Conservation (phyloP, 2,113 vertebrate genomes). For the Odontesthes bonariensis region DNA sequence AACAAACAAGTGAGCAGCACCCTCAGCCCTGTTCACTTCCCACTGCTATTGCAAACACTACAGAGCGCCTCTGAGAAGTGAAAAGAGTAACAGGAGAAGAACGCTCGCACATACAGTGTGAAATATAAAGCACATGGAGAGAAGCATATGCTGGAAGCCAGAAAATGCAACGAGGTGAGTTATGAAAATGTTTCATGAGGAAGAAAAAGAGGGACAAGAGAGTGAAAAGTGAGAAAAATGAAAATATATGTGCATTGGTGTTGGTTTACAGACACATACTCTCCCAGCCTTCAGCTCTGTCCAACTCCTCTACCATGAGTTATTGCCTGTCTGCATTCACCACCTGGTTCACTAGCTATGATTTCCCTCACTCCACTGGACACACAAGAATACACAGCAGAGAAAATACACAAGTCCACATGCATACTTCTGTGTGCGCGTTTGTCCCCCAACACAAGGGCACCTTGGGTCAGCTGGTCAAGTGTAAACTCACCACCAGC, state of each 20-base stretch:
- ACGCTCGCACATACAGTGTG: background rate
- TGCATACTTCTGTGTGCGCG: background rate
- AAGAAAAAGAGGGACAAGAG: background rate
- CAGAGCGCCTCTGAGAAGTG: slow-evolving; percentile 4
- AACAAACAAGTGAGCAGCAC: slow-evolving; percentile 83
- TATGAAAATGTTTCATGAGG: background rate
- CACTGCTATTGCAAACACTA: slow-evolving; percentile 35
- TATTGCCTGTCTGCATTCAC: slow-evolving; percentile 71
- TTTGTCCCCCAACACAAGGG: slow-evolving; percentile 34
- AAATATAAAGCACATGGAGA: background rate
- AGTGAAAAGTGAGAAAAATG: slow-evolving; percentile 20
- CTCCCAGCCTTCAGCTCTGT: slow-evolving; percentile 43
- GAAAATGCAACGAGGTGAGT: background rate
- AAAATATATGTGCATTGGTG: slow-evolving; percentile 13
- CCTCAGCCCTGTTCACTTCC: slow-evolving; percentile 48
- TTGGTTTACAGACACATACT: slow-evolving; percentile 34
- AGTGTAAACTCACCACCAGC: slow-evolving; percentile 58
- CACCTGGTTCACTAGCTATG: slow-evolving; percentile 74
- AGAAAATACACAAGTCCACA: slow-evolving; percentile 24
- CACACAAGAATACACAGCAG: slow-evolving; percentile 44
- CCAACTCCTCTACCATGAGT: slow-evolving; percentile 65
- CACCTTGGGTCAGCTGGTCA: slow-evolving; percentile 67
- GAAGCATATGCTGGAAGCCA: slow-evolving; percentile 2
- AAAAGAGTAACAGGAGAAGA: slow-evolving; percentile 3
- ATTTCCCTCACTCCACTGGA: slow-evolving; percentile 71